These are phyloP conservation scores for Tipula unca DNA, from an alignment of 2,888 invertebrate genomes.

Conservation along the genomic window DNA sequence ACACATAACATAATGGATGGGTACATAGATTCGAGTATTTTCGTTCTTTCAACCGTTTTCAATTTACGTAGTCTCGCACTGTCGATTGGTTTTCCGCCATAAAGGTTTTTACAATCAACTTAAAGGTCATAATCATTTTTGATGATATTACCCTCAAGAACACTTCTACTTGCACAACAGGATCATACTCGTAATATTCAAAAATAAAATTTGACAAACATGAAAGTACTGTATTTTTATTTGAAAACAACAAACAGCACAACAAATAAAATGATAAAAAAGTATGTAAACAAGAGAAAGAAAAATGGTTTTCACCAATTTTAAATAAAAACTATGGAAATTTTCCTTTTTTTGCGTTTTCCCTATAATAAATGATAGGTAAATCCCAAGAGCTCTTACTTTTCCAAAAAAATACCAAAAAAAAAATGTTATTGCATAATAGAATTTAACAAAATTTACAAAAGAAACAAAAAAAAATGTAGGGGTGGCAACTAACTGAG, in stretches of 20 bases:
- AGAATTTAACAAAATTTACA: neutral
- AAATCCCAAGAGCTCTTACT: neutral
- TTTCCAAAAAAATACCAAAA: neutral
- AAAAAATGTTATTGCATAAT: neutral
- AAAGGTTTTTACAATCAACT: too few relatives aligned
- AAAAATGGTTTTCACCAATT: neutral
- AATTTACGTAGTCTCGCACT: too few relatives aligned
- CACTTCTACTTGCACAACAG: neutral
- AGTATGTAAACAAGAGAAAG: neutral
- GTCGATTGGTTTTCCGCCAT: too few relatives aligned
- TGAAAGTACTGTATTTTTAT: neutral
- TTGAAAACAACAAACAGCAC: neutral
- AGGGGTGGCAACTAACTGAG: neutral
- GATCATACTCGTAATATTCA: neutral
- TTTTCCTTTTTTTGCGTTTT: neutral
- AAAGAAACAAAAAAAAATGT: neutral
- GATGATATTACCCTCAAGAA: neutral
- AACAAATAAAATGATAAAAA: neutral
- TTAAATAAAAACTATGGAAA: neutral
- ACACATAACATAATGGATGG: too few relatives aligned
- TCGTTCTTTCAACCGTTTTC: too few relatives aligned
- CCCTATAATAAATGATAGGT: neutral
- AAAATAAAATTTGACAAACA: neutral
- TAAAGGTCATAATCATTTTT: neutral
- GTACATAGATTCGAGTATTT: too few relatives aligned